phyloP scores from a whole-genome alignment of 2,113 vertebrate species.

The Microcebus jonahi region DNA sequence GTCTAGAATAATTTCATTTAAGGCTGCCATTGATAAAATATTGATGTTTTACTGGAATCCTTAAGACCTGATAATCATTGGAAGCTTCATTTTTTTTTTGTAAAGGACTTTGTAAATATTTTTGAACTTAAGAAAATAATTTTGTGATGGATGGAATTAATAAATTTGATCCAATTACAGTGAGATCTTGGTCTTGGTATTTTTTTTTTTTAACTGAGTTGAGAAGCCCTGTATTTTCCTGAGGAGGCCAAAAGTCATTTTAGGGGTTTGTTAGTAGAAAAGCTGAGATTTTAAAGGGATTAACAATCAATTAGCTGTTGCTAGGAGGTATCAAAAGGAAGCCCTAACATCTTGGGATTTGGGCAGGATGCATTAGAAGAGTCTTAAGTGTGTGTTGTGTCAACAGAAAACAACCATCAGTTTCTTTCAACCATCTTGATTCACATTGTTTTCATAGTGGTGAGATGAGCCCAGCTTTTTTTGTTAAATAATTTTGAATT shows the following conservation, averaged over 20 bases:
- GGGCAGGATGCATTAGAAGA: not conserved
- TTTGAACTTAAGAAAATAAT: constrained; percentile 8
- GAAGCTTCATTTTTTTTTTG: not conserved
- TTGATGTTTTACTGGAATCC: not conserved
- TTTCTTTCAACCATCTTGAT: not conserved
- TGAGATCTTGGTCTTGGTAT: not conserved
- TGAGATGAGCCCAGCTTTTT: not conserved
- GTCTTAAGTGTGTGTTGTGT: not conserved
- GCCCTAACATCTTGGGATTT: not conserved
- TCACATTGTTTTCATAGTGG: not conserved
- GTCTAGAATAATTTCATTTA: not conserved
- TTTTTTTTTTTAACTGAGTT: not conserved
- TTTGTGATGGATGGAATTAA: not conserved
- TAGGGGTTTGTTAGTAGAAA: not conserved
- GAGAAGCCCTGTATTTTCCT: constrained; percentile 4
- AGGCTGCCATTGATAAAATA: not conserved
- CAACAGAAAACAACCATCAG: not conserved
- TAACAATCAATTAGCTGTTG: not conserved
- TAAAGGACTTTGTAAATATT: not conserved
- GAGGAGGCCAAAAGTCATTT: not conserved
- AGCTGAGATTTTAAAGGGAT: not conserved
- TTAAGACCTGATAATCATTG: not conserved
- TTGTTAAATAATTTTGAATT: not conserved
- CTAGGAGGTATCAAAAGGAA: constrained; percentile 11
- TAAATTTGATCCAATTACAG: not conserved